These are phyloP conservation scores for Tetramorium bicarinatum DNA, from an alignment of 2,888 invertebrate genomes.

Conservation along the genomic window DNA sequence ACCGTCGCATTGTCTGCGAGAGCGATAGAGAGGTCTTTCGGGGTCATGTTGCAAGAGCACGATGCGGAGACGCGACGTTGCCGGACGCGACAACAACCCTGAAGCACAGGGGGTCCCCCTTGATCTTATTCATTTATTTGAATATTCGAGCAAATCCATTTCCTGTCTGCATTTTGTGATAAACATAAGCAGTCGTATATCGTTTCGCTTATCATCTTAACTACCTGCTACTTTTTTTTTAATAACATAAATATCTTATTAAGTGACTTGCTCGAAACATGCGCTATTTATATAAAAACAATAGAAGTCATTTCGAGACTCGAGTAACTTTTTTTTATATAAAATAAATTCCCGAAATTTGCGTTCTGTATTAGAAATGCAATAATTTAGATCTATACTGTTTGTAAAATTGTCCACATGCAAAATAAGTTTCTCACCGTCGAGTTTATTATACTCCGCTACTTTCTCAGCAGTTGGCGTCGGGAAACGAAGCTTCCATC, in stretches of 20 bases:
- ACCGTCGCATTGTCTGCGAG: slow-evolving; percentile 64
- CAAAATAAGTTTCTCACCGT: background rate
- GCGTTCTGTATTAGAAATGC: background rate
- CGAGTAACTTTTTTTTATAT: background rate
- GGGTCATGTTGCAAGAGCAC: slow-evolving; percentile 72
- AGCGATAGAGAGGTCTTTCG: slow-evolving; percentile 64
- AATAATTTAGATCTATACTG: background rate
- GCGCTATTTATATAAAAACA: background rate
- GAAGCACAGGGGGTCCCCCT: background rate
- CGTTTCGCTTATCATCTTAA: background rate
- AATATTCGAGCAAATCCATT: background rate
- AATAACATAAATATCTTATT: background rate
- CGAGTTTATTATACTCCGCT: background rate
- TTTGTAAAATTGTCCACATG: background rate
- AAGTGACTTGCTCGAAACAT: background rate
- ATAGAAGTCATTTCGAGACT: background rate
- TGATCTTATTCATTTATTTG: slow-evolving; percentile 6
- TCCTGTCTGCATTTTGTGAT: background rate
- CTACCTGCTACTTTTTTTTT: background rate
- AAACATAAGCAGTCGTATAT: background rate
- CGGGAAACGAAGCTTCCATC: slow-evolving; percentile 5
- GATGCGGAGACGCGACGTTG: slow-evolving; percentile 46
- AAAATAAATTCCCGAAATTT: background rate
- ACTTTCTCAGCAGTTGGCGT: background rate
- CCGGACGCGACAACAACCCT: background rate